phyloP scores from a whole-genome alignment of 2,113 vertebrate genomes.

The Neodontobutis hainanensis region DNA sequence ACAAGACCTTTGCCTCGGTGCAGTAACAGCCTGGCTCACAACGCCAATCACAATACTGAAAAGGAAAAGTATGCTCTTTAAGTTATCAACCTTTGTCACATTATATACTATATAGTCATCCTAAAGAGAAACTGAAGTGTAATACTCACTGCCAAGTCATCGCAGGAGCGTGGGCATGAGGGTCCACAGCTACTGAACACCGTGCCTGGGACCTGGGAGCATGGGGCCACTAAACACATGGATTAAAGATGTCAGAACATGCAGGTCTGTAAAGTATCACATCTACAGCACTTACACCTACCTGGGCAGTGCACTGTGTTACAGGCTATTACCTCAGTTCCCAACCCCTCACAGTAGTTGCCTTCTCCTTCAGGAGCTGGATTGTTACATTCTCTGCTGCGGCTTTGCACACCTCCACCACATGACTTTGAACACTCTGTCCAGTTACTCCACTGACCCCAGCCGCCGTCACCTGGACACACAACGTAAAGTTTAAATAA shows the following conservation, averaged over 20 bases:
- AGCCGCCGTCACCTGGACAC: constrained; percentile 79
- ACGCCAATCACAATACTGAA: constrained; percentile 83
- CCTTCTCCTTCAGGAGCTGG: constrained; percentile 79
- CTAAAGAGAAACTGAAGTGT: not conserved
- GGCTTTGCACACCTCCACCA: constrained; percentile 82
- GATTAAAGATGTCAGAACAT: not conserved
- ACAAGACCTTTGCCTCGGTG: constrained; percentile 79
- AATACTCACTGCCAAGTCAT: constrained; percentile 83
- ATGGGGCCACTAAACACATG: constrained; percentile 74
- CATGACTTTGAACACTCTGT: constrained; percentile 85
- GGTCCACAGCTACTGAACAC: constrained; percentile 85
- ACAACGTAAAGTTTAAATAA: not conserved
- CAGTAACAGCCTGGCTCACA: constrained; percentile 91
- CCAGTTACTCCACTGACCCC: constrained; percentile 86
- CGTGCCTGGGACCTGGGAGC: constrained; percentile 77
- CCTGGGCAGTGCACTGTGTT: constrained; percentile 81
- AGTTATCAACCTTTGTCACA: no score
- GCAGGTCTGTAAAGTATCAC: not conserved
- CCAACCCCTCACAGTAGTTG: constrained; percentile 85
- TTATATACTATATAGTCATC: no score
- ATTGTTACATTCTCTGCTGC: constrained; percentile 79
- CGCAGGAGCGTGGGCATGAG: constrained; percentile 86
- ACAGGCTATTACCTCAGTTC: constrained; percentile 76
- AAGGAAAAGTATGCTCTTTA: not conserved
- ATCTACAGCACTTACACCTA: constrained; percentile 24